These are phyloP conservation scores for Ispidina picta DNA, from an alignment of 2,797 vertebrate species.

Conservation along the genomic window DNA sequence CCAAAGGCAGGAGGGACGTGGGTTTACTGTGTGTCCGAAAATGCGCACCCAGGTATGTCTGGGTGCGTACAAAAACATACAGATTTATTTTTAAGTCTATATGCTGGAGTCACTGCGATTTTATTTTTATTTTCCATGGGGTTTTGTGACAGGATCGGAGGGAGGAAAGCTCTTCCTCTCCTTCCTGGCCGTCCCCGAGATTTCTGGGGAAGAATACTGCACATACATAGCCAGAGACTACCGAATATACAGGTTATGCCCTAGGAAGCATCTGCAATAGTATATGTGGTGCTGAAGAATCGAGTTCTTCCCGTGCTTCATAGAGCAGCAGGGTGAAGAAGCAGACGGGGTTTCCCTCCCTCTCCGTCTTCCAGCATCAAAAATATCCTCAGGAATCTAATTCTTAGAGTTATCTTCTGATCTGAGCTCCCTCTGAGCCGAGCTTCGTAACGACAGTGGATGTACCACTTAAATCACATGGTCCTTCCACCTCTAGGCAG, in stretches of 20 bases:
- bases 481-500: neutral
- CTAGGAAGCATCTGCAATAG: neutral
- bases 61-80: neutral
- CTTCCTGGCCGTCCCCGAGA: neutral
- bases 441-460: neutral
- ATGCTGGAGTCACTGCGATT: neutral
- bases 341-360: neutral
- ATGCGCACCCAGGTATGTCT: rapidly evolving
- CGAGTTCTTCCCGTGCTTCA: neutral
- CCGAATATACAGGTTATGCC: rapidly evolving
- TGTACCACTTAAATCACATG: neutral
- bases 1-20: neutral
- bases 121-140: rapidly evolving
- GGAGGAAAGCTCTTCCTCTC: neutral
- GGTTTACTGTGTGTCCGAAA: neutral
- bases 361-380: neutral
- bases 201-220: neutral
- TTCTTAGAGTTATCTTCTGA: neutral
- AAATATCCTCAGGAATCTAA: neutral
- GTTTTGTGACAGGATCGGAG: neutral
- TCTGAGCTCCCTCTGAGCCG: neutral
- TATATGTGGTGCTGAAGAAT: neutral
- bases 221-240: neutral
- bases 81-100: neutral
- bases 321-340: neutral